Evolutionary conservation across 2,113 vertebrate genomes (phyloP).

Genomic region (Malurus alboscapulatus): DNA sequence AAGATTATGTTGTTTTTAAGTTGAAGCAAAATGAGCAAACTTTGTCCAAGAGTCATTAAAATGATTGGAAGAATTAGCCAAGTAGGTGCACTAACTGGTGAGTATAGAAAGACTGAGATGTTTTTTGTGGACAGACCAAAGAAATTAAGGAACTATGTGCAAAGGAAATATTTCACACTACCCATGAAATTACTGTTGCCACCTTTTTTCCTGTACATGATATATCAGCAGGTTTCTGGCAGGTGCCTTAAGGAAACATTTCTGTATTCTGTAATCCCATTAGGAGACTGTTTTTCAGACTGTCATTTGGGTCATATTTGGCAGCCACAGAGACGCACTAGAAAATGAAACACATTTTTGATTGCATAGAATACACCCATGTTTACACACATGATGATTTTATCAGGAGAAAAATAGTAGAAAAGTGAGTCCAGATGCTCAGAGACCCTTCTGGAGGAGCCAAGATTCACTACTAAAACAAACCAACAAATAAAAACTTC

Average conservation of each 20-base stretch:
- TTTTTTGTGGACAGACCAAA: background rate
- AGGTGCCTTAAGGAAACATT: constrained; percentile 32
- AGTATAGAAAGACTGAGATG: background rate
- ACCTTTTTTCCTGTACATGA: background rate
- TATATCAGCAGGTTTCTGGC: constrained; percentile 10
- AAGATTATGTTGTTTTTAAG: background rate
- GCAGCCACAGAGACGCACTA: background rate
- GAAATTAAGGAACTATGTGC: background rate
- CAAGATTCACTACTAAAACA: background rate
- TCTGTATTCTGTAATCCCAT: background rate
- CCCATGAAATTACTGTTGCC: background rate
- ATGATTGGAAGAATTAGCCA: background rate
- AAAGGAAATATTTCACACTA: background rate
- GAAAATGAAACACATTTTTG: constrained; percentile 67
- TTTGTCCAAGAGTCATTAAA: background rate
- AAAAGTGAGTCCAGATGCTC: constrained; percentile 37
- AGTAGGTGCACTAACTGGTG: background rate
- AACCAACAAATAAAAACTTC: background rate
- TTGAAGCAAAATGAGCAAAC: background rate
- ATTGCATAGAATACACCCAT: background rate
- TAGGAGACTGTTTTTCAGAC: background rate
- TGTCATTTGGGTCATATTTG: background rate
- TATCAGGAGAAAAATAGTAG: background rate
- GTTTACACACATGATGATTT: background rate
- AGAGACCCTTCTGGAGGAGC: background rate